Percentiles rank a stretch among this genome's conserved stretches.
These are phyloP conservation scores for Sparus aurata DNA, from an alignment of 2,797 vertebrate species.

Conservation along the genomic window DNA sequence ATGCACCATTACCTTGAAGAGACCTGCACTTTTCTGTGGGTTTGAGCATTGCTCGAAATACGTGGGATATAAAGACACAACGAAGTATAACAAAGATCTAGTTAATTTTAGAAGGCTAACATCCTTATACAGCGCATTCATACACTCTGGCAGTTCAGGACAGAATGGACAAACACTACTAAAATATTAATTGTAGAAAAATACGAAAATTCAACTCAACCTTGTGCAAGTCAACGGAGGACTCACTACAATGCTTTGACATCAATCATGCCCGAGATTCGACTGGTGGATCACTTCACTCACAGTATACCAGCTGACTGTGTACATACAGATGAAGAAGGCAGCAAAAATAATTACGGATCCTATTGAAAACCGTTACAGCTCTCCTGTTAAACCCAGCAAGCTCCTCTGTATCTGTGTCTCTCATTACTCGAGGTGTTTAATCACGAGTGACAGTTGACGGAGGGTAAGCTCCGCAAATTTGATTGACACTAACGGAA, in stretches of 20 bases:
- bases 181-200: neutral
- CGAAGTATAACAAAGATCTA: too few species aligned
- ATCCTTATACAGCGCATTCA: neutral
- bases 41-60: too few species aligned
- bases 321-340: slow-evolving; percentile 2
- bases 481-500: slow-evolving; percentile 75
- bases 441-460: slow-evolving; percentile 76
- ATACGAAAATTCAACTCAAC: neutral
- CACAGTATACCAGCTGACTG: neutral
- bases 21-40: too few species aligned
- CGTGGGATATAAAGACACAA: too few species aligned
- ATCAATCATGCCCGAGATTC: neutral
- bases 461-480: slow-evolving; percentile 68
- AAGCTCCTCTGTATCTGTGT: slow-evolving; percentile 38
- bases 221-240: neutral
- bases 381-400: slow-evolving; percentile 6
- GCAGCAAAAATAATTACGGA: slow-evolving; percentile 8
- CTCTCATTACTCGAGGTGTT: slow-evolving; percentile 57
- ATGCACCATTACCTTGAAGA: too few species aligned
- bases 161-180: neutral
- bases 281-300: neutral
- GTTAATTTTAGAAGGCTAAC: neutral
- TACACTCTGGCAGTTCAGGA: neutral
- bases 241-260: neutral
- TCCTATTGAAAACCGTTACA: slow-evolving; percentile 30